Conservation (phyloP, 1,140 invertebrate genomes). For the Tribolium madens region DNA sequence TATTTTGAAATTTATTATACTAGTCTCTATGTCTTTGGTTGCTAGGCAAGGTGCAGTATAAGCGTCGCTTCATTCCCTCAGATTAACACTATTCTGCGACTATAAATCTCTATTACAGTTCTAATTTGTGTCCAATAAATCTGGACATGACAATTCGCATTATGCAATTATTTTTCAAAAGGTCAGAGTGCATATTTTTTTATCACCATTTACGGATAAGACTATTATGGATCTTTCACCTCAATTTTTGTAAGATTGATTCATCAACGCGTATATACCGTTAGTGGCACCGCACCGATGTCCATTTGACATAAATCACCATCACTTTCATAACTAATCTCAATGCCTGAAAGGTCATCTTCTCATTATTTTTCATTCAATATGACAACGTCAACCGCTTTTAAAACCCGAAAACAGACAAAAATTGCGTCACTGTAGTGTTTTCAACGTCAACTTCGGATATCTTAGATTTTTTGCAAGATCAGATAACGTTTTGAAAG, state of each 20-base stretch:
- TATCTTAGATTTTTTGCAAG: constrained; percentile 25
- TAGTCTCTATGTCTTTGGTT: constrained; percentile 52
- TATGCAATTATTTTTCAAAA: constrained; percentile 47
- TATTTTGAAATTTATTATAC: constrained; percentile 63
- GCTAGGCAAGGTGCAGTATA: constrained; percentile 32
- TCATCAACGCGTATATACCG: constrained; percentile 17
- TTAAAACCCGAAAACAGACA: constrained; percentile 17
- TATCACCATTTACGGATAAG: constrained; percentile 8
- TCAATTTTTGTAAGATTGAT: constrained; percentile 31
- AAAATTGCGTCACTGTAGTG: constrained; percentile 28
- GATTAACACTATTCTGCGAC: constrained; percentile 44
- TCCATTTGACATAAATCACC: constrained; percentile 31
- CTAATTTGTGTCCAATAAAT: constrained; percentile 60
- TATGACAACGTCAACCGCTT: constrained; percentile 18
- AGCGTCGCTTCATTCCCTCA: constrained; percentile 37
- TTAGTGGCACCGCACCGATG: constrained; percentile 12
- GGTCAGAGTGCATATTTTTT: constrained; percentile 31
- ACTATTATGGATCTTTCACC: constrained; percentile 2
- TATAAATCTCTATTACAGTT: constrained; percentile 59
- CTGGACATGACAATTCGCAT: constrained; percentile 48
- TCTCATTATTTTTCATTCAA: constrained; percentile 16
- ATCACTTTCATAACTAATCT: constrained; percentile 27
- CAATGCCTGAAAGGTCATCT: constrained; percentile 17
- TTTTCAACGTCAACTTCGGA: constrained; percentile 11
- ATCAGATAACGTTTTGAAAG: constrained; percentile 31